Evolutionary conservation across 1,140 invertebrate species (phyloP).

Genomic region (Monochamus saltuarius): DNA sequence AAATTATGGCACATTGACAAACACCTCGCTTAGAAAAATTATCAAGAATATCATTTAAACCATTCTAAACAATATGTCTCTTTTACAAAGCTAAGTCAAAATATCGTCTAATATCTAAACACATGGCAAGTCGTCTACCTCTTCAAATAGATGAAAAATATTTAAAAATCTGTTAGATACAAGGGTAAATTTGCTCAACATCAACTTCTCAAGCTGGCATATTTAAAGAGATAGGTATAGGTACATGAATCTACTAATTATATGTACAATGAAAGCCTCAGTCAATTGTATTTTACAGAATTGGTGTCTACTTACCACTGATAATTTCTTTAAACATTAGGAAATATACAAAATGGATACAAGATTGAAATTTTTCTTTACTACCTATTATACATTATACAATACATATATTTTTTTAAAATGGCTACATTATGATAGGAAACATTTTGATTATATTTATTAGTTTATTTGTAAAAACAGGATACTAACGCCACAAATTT

Average conservation of each 20-base stretch:
- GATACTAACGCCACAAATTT: too few relatives aligned
- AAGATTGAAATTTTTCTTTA: too few relatives aligned
- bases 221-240: slow-evolving; percentile 11
- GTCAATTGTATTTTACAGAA: slow-evolving; percentile 29
- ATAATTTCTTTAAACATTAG: background rate
- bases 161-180: slow-evolving; percentile 9
- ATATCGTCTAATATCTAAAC: slow-evolving; percentile 20
- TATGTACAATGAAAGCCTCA: slow-evolving; percentile 42
- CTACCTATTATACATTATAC: too few relatives aligned
- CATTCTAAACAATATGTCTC: slow-evolving; percentile 1
- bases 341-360: too few relatives aligned
- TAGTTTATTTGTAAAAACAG: too few relatives aligned
- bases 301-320: slow-evolving; percentile 13
- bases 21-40: slow-evolving; percentile 24
- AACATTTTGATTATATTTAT: too few relatives aligned
- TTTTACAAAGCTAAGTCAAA: slow-evolving; percentile 12
- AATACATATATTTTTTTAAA: too few relatives aligned
- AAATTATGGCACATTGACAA: slow-evolving; percentile 29
- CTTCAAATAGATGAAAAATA: slow-evolving; percentile 23
- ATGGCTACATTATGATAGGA: too few relatives aligned
- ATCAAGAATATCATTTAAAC: background rate
- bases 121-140: slow-evolving; percentile 29
- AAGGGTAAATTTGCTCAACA: slow-evolving; percentile 18
- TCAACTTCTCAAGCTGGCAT: slow-evolving; percentile 16
- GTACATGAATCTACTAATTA: slow-evolving; percentile 14